Evolutionary conservation across 1,140 invertebrate genomes (phyloP).

Genomic region (Sitophilus oryzae): DNA sequence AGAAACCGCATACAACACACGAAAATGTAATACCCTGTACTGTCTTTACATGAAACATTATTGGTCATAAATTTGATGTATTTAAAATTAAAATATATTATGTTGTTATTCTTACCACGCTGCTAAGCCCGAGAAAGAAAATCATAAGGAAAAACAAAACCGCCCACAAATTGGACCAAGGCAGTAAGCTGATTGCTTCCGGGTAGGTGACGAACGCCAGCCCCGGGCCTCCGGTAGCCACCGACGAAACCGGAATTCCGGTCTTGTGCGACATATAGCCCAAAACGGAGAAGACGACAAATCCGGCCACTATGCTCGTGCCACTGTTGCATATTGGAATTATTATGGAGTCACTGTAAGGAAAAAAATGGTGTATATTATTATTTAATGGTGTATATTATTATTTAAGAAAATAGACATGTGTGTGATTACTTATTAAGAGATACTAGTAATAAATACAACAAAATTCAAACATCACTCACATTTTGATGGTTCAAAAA

Average conservation of each 20-base stretch:
- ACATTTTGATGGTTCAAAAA: no score
- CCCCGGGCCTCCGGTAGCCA: slow-evolving; percentile 85
- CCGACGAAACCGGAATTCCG: slow-evolving; percentile 63
- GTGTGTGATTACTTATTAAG: neutral
- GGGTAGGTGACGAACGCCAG: slow-evolving; percentile 90
- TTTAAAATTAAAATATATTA: slow-evolving; percentile 16
- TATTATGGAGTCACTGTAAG: slow-evolving; percentile 63
- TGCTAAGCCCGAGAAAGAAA: slow-evolving; percentile 86
- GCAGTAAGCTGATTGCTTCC: slow-evolving; percentile 81
- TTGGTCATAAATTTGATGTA: slow-evolving; percentile 5
- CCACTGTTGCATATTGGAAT: slow-evolving; percentile 74
- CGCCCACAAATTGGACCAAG: slow-evolving; percentile 83
- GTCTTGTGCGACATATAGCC: slow-evolving; percentile 85
- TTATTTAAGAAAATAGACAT: no score
- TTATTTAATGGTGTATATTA: no score
- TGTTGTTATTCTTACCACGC: slow-evolving; percentile 61
- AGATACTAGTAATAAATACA: no score
- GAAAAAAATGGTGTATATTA: neutral
- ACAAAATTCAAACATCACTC: no score
- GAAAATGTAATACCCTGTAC: no score
- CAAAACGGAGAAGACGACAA: slow-evolving; percentile 90
- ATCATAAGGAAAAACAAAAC: slow-evolving; percentile 91
- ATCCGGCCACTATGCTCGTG: slow-evolving; percentile 87
- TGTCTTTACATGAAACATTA: no score
- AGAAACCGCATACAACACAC: no score